These are phyloP conservation scores for Trichomycterus rosablanca DNA, from an alignment of 2,113 vertebrate genomes.

Conservation along the genomic window DNA sequence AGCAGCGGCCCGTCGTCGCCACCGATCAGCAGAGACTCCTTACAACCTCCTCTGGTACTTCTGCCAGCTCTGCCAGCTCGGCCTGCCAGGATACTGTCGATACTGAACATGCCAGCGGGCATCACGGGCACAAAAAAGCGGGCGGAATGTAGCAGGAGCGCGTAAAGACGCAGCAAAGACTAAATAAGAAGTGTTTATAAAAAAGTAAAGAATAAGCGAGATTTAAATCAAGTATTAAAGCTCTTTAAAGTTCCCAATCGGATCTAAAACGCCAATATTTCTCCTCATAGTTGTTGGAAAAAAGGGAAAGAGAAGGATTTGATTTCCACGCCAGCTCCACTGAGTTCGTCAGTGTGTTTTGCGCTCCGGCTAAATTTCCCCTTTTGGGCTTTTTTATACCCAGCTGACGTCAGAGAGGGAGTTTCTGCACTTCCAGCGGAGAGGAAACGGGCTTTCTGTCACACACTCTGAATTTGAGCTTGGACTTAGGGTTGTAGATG, in stretches of 20 bases:
- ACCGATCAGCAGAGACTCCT: constrained; percentile 83
- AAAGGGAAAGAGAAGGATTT: neutral
- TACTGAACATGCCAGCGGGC: constrained; percentile 97
- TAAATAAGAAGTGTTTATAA: neutral
- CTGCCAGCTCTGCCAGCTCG: constrained; percentile 70
- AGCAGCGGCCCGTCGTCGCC: constrained; percentile 75
- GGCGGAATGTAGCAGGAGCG: neutral
- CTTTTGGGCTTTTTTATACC: constrained; percentile 78
- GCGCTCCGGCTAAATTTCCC: constrained; percentile 66
- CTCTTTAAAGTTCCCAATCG: constrained; percentile 33
- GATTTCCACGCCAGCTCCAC: neutral
- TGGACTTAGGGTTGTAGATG: no score
- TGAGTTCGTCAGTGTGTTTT: neutral
- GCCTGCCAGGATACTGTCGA: constrained; percentile 94
- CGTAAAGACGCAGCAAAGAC: neutral
- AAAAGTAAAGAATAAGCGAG: no score
- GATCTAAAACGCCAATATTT: no score
- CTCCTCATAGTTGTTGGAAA: neutral
- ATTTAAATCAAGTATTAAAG: constrained; percentile 22
- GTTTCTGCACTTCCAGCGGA: no score
- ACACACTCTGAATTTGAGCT: neutral
- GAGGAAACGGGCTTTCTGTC: no score
- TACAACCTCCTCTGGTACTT: constrained; percentile 74
- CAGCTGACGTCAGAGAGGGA: constrained; percentile 85
- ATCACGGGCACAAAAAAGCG: constrained; percentile 59